These are phyloP conservation scores for Acropternis orthonyx DNA, from an alignment of 2,797 vertebrate genomes.

Conservation along the genomic window DNA sequence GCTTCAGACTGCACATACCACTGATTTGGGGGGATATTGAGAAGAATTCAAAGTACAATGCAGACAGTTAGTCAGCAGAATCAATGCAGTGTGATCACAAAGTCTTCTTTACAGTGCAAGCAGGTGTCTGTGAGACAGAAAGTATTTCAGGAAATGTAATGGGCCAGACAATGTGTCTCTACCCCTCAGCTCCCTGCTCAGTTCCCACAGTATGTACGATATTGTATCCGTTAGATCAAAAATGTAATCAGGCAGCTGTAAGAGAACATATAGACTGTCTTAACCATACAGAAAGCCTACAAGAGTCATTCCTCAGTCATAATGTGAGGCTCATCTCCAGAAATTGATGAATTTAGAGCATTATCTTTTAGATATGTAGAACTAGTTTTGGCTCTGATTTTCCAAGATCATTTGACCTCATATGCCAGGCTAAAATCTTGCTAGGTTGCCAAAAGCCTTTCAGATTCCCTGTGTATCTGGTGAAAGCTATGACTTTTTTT, in stretches of 20 bases:
- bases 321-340: background rate
- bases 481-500: background rate
- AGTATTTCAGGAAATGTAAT: background rate
- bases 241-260: background rate
- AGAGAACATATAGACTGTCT: background rate
- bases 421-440: conserved; percentile 1
- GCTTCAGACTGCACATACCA: background rate
- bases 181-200: background rate
- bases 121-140: background rate
- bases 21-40: background rate
- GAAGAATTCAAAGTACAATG: background rate
- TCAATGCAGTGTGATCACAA: background rate
- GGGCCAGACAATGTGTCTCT: background rate
- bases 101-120: background rate
- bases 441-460: background rate
- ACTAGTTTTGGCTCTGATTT: background rate
- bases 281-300: background rate
- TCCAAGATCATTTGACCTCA: background rate
- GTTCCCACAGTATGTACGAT: background rate
- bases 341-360: background rate
- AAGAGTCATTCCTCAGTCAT: background rate
- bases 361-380: background rate
- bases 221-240: background rate
- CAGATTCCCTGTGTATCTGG: background rate
- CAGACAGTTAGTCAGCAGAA: background rate